These are phyloP conservation scores for Drosophila affinis DNA, from an alignment of 2,888 invertebrate species.

Conservation along the genomic window DNA sequence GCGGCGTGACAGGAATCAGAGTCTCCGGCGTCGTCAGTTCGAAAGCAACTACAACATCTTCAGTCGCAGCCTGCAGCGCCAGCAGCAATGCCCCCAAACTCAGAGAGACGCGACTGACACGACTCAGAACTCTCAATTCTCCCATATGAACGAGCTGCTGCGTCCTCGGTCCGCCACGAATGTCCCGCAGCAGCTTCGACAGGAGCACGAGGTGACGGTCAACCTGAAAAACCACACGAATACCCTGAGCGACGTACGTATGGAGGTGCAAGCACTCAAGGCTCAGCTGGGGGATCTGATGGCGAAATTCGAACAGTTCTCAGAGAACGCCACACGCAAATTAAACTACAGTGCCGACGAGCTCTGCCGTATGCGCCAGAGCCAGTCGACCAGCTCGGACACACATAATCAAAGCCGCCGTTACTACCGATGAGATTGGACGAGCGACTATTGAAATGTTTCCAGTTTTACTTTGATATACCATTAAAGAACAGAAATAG, in stretches of 20 bases:
- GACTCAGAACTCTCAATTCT: conserved; percentile 20
- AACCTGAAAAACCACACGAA: conserved; percentile 74
- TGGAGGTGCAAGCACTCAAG: conserved; percentile 74
- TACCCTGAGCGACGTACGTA: conserved; percentile 67
- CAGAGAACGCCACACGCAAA: conserved; percentile 76
- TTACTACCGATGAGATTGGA: conserved; percentile 54
- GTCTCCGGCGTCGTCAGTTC: conserved; percentile 84
- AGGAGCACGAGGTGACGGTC: conserved; percentile 62
- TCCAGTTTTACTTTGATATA: conserved; percentile 1
- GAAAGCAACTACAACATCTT: conserved; percentile 82
- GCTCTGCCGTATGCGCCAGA: conserved; percentile 75
- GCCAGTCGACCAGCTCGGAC: conserved; percentile 7
- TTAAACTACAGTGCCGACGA: conserved; percentile 79
- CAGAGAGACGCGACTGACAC: conserved; percentile 9
- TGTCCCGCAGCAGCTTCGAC: conserved; percentile 74
- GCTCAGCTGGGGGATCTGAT: conserved; percentile 72
- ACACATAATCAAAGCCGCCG: conserved; percentile 35
- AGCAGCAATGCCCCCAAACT: conserved; percentile 37
- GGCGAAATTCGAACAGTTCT: conserved; percentile 78
- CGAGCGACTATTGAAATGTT: not conserved
- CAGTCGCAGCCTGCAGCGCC: conserved; percentile 76
- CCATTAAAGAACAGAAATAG: conserved; percentile 6
- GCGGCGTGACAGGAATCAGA: conserved; percentile 86
- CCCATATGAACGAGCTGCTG: conserved; percentile 71
- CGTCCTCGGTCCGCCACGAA: conserved; percentile 82